These are phyloP conservation scores for Colinus virginianus DNA, from an alignment of 2,113 vertebrate species.

Conservation along the genomic window DNA sequence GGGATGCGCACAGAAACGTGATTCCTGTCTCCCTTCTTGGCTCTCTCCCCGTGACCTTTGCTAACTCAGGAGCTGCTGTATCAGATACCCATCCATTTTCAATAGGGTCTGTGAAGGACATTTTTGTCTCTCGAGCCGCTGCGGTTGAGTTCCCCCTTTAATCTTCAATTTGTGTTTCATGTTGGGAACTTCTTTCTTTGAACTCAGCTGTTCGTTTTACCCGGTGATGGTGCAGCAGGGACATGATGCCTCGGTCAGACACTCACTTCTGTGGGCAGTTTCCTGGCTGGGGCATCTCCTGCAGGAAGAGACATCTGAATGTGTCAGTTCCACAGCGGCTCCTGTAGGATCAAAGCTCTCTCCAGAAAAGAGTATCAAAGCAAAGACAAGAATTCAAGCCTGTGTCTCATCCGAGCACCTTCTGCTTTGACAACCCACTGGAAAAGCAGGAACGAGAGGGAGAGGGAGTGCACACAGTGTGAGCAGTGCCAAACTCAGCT, in stretches of 20 bases:
- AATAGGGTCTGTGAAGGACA: background rate
- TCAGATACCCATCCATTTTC: background rate
- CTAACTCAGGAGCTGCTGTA: background rate
- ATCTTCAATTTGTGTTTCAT: background rate
- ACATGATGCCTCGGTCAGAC: background rate
- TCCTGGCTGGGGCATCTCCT: background rate
- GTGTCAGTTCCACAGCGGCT: background rate
- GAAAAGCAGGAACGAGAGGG: too few species aligned
- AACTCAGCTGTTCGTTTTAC: background rate
- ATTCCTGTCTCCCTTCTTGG: background rate
- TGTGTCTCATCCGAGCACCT: too few species aligned
- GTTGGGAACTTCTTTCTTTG: background rate
- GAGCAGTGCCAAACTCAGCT: too few species aligned
- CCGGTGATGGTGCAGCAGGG: rapidly evolving
- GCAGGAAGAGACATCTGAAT: background rate
- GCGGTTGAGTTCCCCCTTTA: background rate
- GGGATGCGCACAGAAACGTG: background rate
- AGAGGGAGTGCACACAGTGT: too few species aligned
- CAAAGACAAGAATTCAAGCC: too few species aligned
- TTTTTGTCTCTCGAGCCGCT: background rate
- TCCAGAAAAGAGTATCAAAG: background rate
- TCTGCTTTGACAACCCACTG: too few species aligned
- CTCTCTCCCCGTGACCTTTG: background rate
- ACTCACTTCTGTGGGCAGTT: rapidly evolving
- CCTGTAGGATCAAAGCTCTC: background rate